A percentile compares a stretch with the other conserved stretches of the same genome.
These are phyloP conservation scores for Parnassius smintheus DNA, from an alignment of 2,888 invertebrate genomes.

Conservation along the genomic window DNA sequence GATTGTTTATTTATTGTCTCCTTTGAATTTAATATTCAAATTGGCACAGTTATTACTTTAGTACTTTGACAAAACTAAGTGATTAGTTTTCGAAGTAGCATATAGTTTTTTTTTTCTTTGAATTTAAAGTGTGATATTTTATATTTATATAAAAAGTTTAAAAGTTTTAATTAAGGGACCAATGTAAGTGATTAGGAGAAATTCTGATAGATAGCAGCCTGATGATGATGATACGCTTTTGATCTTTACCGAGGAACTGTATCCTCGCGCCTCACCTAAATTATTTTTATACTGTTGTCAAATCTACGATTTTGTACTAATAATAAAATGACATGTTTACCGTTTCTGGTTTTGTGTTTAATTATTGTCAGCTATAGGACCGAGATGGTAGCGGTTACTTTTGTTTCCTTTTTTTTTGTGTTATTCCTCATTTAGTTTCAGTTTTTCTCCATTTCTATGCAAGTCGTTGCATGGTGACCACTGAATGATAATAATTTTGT, in stretches of 20 bases:
- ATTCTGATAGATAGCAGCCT: constrained; percentile 69
- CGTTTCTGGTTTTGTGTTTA: constrained; percentile 67
- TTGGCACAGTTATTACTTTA: constrained; percentile 78
- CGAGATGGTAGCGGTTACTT: constrained; percentile 52
- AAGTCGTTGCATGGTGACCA: constrained; percentile 73
- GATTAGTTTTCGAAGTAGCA: constrained; percentile 74
- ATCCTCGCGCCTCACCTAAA: constrained; percentile 55
- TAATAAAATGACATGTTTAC: constrained; percentile 67
- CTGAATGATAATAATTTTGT: constrained; percentile 76
- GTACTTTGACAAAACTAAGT: constrained; percentile 77
- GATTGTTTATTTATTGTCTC: constrained; percentile 80
- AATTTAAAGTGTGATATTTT: constrained; percentile 82
- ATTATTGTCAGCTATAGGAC: constrained; percentile 54
- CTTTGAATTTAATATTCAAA: constrained; percentile 76
- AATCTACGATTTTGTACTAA: constrained; percentile 63
- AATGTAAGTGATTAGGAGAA: constrained; percentile 79
- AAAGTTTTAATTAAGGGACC: constrained; percentile 80
- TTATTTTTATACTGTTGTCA: constrained; percentile 58
- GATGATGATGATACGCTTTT: constrained; percentile 47
- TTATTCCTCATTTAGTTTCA: constrained; percentile 52
- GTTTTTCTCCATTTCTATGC: constrained; percentile 67
- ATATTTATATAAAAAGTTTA: constrained; percentile 79
- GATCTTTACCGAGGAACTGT: constrained; percentile 68
- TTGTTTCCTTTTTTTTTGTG: constrained; percentile 28
- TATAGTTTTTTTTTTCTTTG: constrained; percentile 67